These are phyloP conservation scores for Cylas formicarius DNA, from an alignment of 1,140 invertebrate species.

Conservation along the genomic window DNA sequence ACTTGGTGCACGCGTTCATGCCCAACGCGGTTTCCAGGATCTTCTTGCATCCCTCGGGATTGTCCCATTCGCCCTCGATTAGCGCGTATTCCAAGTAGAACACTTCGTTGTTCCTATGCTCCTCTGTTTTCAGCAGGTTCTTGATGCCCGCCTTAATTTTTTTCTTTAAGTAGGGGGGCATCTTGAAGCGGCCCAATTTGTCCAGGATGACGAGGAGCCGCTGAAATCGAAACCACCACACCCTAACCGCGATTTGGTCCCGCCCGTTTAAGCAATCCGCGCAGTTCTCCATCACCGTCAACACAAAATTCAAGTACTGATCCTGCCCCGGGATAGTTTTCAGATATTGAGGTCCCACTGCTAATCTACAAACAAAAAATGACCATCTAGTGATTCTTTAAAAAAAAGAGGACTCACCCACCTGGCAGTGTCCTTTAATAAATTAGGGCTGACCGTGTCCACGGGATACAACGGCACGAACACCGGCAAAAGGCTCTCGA, in stretches of 20 bases:
- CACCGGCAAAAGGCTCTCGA: slow-evolving; percentile 46
- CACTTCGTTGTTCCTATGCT: slow-evolving; percentile 49
- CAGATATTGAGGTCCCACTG: slow-evolving; percentile 53
- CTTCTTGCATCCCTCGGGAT: slow-evolving; percentile 41
- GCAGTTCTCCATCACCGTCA: slow-evolving; percentile 40
- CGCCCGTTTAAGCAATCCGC: slow-evolving; percentile 36
- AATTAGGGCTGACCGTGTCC: slow-evolving; percentile 26
- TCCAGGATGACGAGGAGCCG: slow-evolving; percentile 47
- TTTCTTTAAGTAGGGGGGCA: slow-evolving; percentile 41
- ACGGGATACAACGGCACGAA: slow-evolving; percentile 35
- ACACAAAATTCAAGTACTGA: slow-evolving; percentile 49
- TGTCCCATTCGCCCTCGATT: slow-evolving; percentile 50
- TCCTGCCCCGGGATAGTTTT: slow-evolving; percentile 52
- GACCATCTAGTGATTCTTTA: background rate
- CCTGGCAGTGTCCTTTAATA: slow-evolving; percentile 28
- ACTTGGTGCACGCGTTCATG: slow-evolving; percentile 23
- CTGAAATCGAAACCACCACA: slow-evolving; percentile 57
- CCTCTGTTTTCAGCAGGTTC: slow-evolving; percentile 46
- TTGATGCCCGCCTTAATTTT: slow-evolving; percentile 49
- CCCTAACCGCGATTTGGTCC: slow-evolving; percentile 44
- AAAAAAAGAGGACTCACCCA: slow-evolving; percentile 1
- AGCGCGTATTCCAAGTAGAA: slow-evolving; percentile 58
- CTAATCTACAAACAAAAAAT: slow-evolving; percentile 28
- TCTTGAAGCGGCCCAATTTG: slow-evolving; percentile 42
- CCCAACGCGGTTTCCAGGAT: slow-evolving; percentile 47